phyloP scores from a whole-genome alignment of 2,888 invertebrate genomes.

The Spialia ferax region DNA sequence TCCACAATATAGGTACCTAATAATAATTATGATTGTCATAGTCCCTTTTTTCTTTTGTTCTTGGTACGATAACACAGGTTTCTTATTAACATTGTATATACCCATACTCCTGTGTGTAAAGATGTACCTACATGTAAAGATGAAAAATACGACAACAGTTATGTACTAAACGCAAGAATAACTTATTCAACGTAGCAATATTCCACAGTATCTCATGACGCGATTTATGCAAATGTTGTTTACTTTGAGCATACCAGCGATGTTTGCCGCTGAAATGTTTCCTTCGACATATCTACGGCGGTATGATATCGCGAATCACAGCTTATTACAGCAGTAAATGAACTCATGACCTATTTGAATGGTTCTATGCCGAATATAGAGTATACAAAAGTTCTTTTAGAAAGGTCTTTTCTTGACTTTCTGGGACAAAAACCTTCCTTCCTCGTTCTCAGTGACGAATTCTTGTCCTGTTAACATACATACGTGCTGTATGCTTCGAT shows the following conservation, averaged over 20 bases:
- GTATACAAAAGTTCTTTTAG: constrained; percentile 37
- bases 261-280: constrained; percentile 51
- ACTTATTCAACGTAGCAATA: constrained; percentile 5
- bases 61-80: no score
- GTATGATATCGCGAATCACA: constrained; percentile 60
- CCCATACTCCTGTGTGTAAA: no score
- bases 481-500: no score
- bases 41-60: no score
- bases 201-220: constrained; percentile 13
- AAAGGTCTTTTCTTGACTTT: not conserved
- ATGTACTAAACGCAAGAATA: not conserved
- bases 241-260: constrained; percentile 11
- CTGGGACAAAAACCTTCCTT: no score
- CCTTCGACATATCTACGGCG: constrained; percentile 63
- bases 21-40: no score
- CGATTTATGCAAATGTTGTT: constrained; percentile 21
- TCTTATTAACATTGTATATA: no score
- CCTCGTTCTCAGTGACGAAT: no score
- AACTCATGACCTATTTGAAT: constrained; percentile 66
- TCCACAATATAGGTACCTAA: no score
- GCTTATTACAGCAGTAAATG: constrained; percentile 74
- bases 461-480: no score
- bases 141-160: not conserved
- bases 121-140: no score
- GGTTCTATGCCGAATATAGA: constrained; percentile 55